A percentile compares a stretch with the other conserved stretches of the same genome.
phyloP scores from a whole-genome alignment of 1,140 invertebrate genomes.

The Mya arenaria region DNA sequence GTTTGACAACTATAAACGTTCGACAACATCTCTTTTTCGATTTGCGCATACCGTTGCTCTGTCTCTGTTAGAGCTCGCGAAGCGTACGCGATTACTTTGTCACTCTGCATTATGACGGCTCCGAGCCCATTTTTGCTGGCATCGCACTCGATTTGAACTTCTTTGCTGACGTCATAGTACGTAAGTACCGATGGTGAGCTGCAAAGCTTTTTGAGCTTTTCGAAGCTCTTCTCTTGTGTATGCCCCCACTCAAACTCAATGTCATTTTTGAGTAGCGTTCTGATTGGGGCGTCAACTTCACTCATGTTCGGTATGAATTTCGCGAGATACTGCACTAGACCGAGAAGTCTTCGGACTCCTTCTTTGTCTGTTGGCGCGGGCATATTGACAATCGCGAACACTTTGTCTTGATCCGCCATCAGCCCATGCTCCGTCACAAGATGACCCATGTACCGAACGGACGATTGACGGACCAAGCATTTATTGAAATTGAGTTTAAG shows the following conservation, averaged over 20 bases:
- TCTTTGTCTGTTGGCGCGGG: slow-evolving; percentile 48
- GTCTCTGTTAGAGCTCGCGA: slow-evolving; percentile 77
- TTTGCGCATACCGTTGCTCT: slow-evolving; percentile 65
- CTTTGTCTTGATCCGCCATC: slow-evolving; percentile 74
- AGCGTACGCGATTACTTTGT: slow-evolving; percentile 79
- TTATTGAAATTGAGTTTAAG: slow-evolving; percentile 61
- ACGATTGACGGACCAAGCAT: slow-evolving; percentile 43
- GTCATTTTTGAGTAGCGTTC: slow-evolving; percentile 31
- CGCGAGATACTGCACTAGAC: slow-evolving; percentile 58
- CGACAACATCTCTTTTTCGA: slow-evolving; percentile 81
- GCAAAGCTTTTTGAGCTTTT: slow-evolving; percentile 29
- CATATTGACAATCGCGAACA: slow-evolving; percentile 71
- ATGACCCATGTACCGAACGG: slow-evolving; percentile 60
- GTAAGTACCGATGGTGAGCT: slow-evolving; percentile 29
- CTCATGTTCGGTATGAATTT: slow-evolving; percentile 62
- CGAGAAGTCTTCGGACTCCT: slow-evolving; percentile 46
- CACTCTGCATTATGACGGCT: slow-evolving; percentile 47
- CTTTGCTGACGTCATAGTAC: slow-evolving; percentile 21
- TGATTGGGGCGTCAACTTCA: slow-evolving; percentile 48
- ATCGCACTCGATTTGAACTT: slow-evolving; percentile 37
- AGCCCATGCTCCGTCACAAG: slow-evolving; percentile 78
- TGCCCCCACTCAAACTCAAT: slow-evolving; percentile 41
- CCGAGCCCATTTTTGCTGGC: slow-evolving; percentile 23
- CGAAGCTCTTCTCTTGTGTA: slow-evolving; percentile 40
- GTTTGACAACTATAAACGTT: slow-evolving; percentile 75